Conservation (phyloP, 1,140 invertebrate genomes). For the Colletes gigas region DNA sequence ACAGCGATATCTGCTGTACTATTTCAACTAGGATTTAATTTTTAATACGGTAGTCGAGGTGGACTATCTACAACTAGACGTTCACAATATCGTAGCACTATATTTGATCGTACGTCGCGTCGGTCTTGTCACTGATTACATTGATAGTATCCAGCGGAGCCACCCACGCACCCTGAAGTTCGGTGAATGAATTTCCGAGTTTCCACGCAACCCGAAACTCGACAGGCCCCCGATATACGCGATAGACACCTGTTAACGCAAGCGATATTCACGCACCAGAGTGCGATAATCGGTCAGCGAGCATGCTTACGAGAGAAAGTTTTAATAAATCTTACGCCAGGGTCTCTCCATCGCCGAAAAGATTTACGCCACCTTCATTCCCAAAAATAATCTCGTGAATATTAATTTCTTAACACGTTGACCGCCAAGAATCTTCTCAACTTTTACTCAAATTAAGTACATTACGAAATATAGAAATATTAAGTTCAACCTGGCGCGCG, state of each 20-base stretch:
- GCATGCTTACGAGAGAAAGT: constrained; percentile 5
- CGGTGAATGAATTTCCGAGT: background rate
- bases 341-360: background rate
- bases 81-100: background rate
- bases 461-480: too few species aligned
- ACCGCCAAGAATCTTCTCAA: too few species aligned
- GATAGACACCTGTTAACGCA: constrained; percentile 27
- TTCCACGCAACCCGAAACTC: background rate
- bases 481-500: too few species aligned
- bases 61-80: background rate
- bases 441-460: too few species aligned
- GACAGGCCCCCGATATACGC: background rate
- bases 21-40: too few species aligned
- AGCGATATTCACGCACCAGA: background rate
- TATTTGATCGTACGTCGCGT: background rate
- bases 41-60: too few species aligned
- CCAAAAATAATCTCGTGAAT: background rate
- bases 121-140: background rate
- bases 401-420: too few species aligned
- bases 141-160: background rate
- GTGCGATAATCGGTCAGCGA: constrained; percentile 19
- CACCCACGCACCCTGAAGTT: background rate
- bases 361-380: background rate
- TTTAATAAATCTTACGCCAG: constrained; percentile 1
- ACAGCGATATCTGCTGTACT: too few species aligned